These are phyloP conservation scores for Embiotoca jacksoni DNA, from an alignment of 2,113 vertebrate genomes.

Conservation along the genomic window DNA sequence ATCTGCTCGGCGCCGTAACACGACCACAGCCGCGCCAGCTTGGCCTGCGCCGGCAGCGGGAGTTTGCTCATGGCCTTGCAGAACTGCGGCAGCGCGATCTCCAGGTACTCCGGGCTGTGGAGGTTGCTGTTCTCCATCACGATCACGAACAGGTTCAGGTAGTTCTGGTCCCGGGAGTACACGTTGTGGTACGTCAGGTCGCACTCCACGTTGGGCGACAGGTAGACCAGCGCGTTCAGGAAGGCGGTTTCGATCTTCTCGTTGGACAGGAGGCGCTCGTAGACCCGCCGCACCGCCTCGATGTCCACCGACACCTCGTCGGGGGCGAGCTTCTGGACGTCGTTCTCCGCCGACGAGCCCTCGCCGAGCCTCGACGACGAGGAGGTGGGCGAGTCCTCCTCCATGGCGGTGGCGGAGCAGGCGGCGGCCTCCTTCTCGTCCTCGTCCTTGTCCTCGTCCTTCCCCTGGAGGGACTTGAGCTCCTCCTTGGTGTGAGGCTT, in stretches of 20 bases:
- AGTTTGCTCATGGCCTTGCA: constrained; percentile 99
- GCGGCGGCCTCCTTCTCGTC: constrained; percentile 94
- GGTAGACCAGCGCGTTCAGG: constrained; percentile 97
- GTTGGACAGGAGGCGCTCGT: constrained; percentile 92
- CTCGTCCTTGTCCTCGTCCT: constrained; percentile 98
- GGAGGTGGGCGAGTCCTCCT: constrained; percentile 89
- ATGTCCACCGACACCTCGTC: constrained; percentile 98
- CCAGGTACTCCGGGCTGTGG: constrained; percentile 98
- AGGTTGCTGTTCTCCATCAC: constrained; percentile 99
- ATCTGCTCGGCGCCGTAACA: constrained; percentile 93
- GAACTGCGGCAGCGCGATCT: constrained; percentile 96
- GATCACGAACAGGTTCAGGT: constrained; percentile 98
- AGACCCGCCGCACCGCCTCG: constrained; percentile 95
- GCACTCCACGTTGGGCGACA: constrained; percentile 98
- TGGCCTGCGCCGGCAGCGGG: constrained; percentile 94
- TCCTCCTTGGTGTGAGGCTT: constrained; percentile 98
- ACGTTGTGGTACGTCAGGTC: constrained; percentile 98
- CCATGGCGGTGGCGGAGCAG: constrained; percentile 90
- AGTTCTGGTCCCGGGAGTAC: constrained; percentile 95
- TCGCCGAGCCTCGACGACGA: constrained; percentile 83
- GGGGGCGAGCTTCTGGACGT: constrained; percentile 88
- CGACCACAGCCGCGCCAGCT: constrained; percentile 93
- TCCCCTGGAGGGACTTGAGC: constrained; percentile 95
- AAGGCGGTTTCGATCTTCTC: constrained; percentile 98
- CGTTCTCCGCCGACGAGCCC: constrained; percentile 88